Evolutionary conservation across 2,888 invertebrate genomes (phyloP), one percentile per base, ranked within the genome.

Genomic region (Pristionchus fissidentatus): DNA sequence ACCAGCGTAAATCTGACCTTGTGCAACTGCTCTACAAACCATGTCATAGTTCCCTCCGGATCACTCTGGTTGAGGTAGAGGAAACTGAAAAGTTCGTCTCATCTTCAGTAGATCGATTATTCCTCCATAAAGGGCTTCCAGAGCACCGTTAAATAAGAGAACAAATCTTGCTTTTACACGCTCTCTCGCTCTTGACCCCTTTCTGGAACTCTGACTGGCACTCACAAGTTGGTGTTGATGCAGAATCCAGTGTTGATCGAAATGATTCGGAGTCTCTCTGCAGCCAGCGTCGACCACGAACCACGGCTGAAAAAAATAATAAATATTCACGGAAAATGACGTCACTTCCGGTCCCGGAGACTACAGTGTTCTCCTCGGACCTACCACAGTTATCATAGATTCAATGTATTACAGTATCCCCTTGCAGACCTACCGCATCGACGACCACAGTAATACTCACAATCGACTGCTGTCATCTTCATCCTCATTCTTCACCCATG

Each of bases 1-100:
- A n/a, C n/a, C n/a, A n/a, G n/a, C n/a, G n/a, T n/a, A n/a, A n/a
- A n/a, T n/a, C 66, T 38, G 13, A 85, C 85, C 84, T 85, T 83
- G 75, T 84, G 93, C 4, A 97, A 93, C 82, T 95, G 95, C 13
- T 95, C 93, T 0, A 95, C 94, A 49, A 97, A 93, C 97, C 97
- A 97, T 82, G 95, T 94, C 83, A 97, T 93, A 92, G 97, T 96
- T 3, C 93, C 95, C 86, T 95, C 95, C 0, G 95, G 95, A 90
- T 96, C 96, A 0, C 97, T 97, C 89, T 97, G 95, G 87, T 96
- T 97, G 87, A 98, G 94, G 32, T 95, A 94, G 38, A 96, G 87
- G 95, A 96, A 96, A 82, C 91, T 91, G 84, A 83, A 86, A 66
- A 7, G 81, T n/a, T n/a, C n/a, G n/a, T n/a, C n/a, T n/a, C n/a